Base-by-base conservation (phyloP, 1,140 invertebrate species). In the Papilio polyxenes region DNA sequence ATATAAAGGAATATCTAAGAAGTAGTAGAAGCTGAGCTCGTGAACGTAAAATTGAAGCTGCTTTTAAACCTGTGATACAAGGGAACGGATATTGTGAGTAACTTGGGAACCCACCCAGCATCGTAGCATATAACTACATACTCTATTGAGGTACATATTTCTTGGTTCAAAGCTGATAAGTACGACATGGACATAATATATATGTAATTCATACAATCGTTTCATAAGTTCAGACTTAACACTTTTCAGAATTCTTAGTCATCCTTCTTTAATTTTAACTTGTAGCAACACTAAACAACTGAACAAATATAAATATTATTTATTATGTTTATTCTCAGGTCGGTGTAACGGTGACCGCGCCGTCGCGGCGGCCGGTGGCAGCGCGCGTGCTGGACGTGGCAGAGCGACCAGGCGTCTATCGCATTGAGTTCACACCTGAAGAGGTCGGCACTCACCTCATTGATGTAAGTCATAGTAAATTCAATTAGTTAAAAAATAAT, bases 391-490 rank as follows among this genome's bases (percentile, higher is more conserved):
- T 97, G 82, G 96, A 97, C 91, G 96, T 97, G 85, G 96, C 97
- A 84, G 96, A 95, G 87, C 95, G 97, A 72, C 95, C 96, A 75
- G 97, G 97, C 83, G 96, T 97, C 76, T 98, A 98, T 94, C 96
- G 96, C 78, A 97, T 99, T 51, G 98, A 99, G 92, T 99, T 99
- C 92, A 97, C 97, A 53, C 98, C 98, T 13, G 97, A 96, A 69
- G 98, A 99, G 95, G 98, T 99, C 83, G 98, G 98, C 87, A 98
- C 97, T 84, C 98, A 98, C 91, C 95, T 98, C 48, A 97, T 99
- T 84, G 98, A 99, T 93, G 97, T 98, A 85, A 92, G 90, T 87
- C 31, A 81, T 80, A 48, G 3, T 6, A 23, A 3, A 23, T 51
- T 51, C 49, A 51, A 11, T 51, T 51, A 51, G 13, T 2, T 51